Percentiles rank a stretch among this genome's conserved stretches.
Conservation (phyloP, 2,888 invertebrate species). For the Nemurella pictetii region DNA sequence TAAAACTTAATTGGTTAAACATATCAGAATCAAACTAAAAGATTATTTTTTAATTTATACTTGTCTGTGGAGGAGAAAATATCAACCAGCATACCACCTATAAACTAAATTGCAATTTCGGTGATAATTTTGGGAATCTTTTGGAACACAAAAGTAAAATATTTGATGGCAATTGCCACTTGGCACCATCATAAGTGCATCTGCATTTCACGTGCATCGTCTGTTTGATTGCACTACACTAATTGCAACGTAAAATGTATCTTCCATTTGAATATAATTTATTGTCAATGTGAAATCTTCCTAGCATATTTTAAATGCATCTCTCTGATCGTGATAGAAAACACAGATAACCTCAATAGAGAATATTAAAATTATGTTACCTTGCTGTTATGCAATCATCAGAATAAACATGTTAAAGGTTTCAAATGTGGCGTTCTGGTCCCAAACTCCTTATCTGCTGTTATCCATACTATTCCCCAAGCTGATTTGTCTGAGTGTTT, state of each 20-base stretch:
- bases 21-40: neutral
- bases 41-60: neutral
- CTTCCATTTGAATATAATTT: neutral
- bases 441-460: too few species aligned
- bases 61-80: neutral
- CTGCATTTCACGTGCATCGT: neutral
- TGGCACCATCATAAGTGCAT: neutral
- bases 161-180: neutral
- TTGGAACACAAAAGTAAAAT: neutral
- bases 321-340: neutral
- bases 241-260: neutral
- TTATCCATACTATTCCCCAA: too few species aligned
- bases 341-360: neutral
- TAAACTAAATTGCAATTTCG: neutral
- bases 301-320: neutral
- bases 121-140: neutral
- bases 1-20: neutral
- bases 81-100: neutral
- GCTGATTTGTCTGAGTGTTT: too few species aligned
- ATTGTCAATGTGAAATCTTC: neutral
- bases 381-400: neutral
- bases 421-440: neutral
- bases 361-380: neutral
- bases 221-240: neutral
- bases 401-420: neutral